phyloP scores from a whole-genome alignment of 2,113 vertebrate species.

The Micronycteris hirsuta region DNA sequence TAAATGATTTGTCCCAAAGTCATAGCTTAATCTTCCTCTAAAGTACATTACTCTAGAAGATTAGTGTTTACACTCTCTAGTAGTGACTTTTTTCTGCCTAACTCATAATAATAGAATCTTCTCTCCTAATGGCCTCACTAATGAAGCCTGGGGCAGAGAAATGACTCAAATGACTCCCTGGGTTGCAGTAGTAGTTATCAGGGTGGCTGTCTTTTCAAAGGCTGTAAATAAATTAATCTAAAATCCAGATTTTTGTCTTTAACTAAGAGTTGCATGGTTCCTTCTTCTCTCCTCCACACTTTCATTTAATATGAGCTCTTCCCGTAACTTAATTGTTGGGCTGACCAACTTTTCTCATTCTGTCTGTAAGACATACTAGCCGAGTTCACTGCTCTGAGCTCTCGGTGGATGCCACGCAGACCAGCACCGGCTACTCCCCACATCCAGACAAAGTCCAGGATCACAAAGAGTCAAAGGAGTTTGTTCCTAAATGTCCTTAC shows the following conservation, averaged over 20 bases:
- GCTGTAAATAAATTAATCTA: not conserved
- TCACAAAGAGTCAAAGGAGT: not conserved
- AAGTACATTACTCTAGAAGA: not conserved
- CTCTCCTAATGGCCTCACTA: not conserved
- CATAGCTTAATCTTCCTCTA: not conserved
- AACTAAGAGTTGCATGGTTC: not conserved
- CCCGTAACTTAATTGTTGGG: not conserved
- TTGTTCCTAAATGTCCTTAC: not conserved
- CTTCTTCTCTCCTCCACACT: not conserved
- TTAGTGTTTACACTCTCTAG: not conserved
- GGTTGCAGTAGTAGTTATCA: not conserved
- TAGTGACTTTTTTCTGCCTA: not conserved
- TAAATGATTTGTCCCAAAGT: not conserved
- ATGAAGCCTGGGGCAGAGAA: not conserved
- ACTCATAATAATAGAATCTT: not conserved
- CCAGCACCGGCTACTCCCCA: not conserved
- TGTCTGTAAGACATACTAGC: not conserved
- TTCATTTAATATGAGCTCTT: not conserved
- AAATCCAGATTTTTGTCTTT: constrained; percentile 26
- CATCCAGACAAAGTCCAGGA: not conserved
- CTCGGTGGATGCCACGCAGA: not conserved
- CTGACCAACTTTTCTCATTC: not conserved
- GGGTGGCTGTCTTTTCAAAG: not conserved
- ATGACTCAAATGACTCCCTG: not conserved
- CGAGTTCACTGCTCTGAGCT: not conserved